phyloP scores from a whole-genome alignment of 1,140 invertebrate species.

The fruit fly (Drosophila melanogaster) region Release_6_plus_ISO1_MT NT_033777.3:14038501-14039000 shows the following conservation, averaged over 20 bases:
- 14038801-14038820: conserved; percentile 57
- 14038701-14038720: conserved; percentile 16
- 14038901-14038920: conserved; percentile 39
- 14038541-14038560: conserved; percentile 8
- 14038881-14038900: conserved; percentile 45
- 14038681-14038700: conserved; percentile 27
- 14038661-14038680: conserved; percentile 81
- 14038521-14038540: not conserved
- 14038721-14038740: conserved; percentile 46
- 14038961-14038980: conserved; percentile 45
- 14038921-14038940: conserved; percentile 44
- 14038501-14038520: not conserved
- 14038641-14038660: conserved; percentile 82
- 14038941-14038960: no score
- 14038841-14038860: conserved; percentile 51
- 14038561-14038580: conserved; percentile 6
- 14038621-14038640: conserved; percentile 82
- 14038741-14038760: conserved; percentile 32
- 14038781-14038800: conserved; percentile 20
- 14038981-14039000: conserved; percentile 53
- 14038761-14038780: not conserved
- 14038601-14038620: conserved; percentile 30
- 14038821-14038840: conserved; percentile 64
- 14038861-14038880: conserved; percentile 35
- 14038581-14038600: conserved; percentile 31